Conservation (phyloP, 2,888 invertebrate species). For the Cerastis rubricosa region DNA sequence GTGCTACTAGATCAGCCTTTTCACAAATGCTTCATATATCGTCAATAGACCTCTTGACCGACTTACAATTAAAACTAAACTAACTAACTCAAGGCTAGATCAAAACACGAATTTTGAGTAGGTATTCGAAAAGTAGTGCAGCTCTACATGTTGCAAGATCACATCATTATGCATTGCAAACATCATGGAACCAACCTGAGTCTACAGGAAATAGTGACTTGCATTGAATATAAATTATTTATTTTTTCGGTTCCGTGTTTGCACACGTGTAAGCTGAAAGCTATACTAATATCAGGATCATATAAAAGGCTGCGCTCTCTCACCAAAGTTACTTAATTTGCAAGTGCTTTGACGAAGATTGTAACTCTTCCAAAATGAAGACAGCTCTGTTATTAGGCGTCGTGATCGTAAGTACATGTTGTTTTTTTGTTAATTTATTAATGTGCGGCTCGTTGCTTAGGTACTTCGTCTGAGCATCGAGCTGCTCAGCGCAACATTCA, state of each 20-base stretch:
- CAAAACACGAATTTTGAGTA: too few relatives aligned
- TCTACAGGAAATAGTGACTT: conserved; percentile 21
- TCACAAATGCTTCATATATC: too few relatives aligned
- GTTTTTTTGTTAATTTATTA: too few relatives aligned
- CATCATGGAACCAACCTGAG: neutral
- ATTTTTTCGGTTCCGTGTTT: conserved; percentile 3
- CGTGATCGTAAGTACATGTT: conserved; percentile 24
- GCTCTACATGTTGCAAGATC: neutral
- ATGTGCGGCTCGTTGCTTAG: too few relatives aligned
- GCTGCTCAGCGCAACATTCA: neutral
- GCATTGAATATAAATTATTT: neutral
- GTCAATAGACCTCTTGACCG: too few relatives aligned
- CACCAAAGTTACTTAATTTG: conserved; percentile 1
- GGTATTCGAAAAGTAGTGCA: too few relatives aligned
- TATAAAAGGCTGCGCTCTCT: neutral
- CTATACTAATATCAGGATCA: too few relatives aligned
- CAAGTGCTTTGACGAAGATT: neutral
- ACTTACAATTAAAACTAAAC: too few relatives aligned
- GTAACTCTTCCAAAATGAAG: conserved; percentile 11
- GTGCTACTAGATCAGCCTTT: too few relatives aligned
- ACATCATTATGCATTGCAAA: conserved; percentile 1
- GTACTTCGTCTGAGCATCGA: neutral
- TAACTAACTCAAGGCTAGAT: neutral
- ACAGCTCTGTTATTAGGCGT: neutral
- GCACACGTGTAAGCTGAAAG: too few relatives aligned